Evolutionary conservation across 35 echinoderm and acorn worm species (phyloP).

Genomic region (Lytechinus variegatus): DNA sequence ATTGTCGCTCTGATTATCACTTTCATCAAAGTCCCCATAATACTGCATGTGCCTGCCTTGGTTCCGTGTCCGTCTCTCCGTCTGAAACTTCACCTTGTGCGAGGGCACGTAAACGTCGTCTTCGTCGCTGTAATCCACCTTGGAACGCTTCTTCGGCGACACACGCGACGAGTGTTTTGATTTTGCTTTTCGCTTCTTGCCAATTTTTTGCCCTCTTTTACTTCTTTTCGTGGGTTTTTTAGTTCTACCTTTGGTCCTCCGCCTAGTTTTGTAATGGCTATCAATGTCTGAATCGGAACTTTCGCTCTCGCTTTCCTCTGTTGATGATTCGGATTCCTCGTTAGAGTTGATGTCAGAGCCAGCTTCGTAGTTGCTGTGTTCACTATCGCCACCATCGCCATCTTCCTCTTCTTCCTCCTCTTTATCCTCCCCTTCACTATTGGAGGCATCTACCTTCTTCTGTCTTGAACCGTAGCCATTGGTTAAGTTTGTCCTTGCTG

Average conservation of each 20-base stretch:
- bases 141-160: constrained; percentile 4
- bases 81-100: constrained; percentile 13
- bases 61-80: constrained; percentile 59
- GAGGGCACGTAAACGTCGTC: constrained; percentile 46
- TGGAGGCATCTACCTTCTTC: background rate
- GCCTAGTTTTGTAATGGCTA: constrained; percentile 25
- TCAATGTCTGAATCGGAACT: constrained; percentile 59
- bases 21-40: constrained; percentile 66
- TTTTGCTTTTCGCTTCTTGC: constrained; percentile 41
- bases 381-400: constrained; percentile 33
- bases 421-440: constrained; percentile 32
- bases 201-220: background rate
- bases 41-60: constrained; percentile 67
- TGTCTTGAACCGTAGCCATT: constrained; percentile 44
- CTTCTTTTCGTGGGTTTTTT: constrained; percentile 43
- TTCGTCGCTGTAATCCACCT: constrained; percentile 64
- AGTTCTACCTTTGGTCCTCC: background rate
- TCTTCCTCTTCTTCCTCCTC: constrained; percentile 46
- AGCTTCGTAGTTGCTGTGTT: constrained; percentile 42
- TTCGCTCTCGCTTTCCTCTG: constrained; percentile 57
- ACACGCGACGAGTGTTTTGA: constrained; percentile 5
- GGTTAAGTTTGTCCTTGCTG: constrained; percentile 27
- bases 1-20: background rate
- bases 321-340: constrained; percentile 24
- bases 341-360: constrained; percentile 52